Evolutionary conservation across 2,113 vertebrate species (phyloP).

Genomic region (Trichomycterus rosablanca): DNA sequence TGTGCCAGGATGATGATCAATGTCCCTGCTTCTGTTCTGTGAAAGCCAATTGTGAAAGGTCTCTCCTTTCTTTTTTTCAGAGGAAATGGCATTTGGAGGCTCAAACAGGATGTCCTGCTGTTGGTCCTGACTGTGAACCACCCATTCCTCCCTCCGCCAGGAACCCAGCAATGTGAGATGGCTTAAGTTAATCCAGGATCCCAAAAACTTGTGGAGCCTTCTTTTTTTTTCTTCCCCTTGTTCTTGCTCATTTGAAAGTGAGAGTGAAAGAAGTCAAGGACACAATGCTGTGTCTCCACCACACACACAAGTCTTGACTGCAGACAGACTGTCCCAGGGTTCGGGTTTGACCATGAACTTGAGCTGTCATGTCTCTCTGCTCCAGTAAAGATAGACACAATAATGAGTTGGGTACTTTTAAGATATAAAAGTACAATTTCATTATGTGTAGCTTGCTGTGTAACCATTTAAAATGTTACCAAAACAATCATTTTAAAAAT

Average conservation of each 20-base stretch:
- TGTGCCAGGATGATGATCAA: slow-evolving; percentile 80
- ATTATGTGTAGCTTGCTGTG: too few species aligned
- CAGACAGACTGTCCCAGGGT: slow-evolving; percentile 21
- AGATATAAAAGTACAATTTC: too few species aligned
- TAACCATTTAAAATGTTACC: too few species aligned
- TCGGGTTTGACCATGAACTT: slow-evolving; percentile 14
- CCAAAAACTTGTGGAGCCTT: slow-evolving; percentile 45
- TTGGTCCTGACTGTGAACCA: slow-evolving; percentile 62
- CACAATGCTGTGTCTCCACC: slow-evolving; percentile 33
- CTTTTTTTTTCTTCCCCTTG: slow-evolving; percentile 30
- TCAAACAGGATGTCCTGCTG: slow-evolving; percentile 80
- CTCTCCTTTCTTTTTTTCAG: slow-evolving; percentile 67
- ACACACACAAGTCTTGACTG: too few species aligned
- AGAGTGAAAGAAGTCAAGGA: slow-evolving; percentile 39
- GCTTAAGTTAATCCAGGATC: slow-evolving; percentile 73
- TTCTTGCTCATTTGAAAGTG: slow-evolving; percentile 44
- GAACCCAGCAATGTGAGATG: slow-evolving; percentile 46
- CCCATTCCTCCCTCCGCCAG: slow-evolving; percentile 14
- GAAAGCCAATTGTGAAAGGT: slow-evolving; percentile 51
- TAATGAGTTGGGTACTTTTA: too few species aligned
- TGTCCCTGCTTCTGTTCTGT: slow-evolving; percentile 68
- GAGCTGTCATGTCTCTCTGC: slow-evolving; percentile 1
- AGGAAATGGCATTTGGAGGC: slow-evolving; percentile 71
- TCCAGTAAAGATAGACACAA: not conserved
- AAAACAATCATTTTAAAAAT: too few species aligned